Conservation (phyloP, 2,113 vertebrate genomes). For the Tyrannus savana region DNA sequence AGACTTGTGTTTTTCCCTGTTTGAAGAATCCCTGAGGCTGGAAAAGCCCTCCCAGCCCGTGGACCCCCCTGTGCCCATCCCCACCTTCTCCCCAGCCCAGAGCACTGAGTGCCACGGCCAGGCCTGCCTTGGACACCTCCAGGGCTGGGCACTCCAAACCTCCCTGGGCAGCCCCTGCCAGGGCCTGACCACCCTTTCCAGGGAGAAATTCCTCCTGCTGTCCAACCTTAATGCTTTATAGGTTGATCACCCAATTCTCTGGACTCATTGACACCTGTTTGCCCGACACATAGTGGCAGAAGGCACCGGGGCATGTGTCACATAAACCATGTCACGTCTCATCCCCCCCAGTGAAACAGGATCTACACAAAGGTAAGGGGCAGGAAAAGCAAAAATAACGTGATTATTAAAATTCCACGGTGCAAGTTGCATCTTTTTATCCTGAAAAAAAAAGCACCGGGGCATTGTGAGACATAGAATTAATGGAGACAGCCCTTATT, state of each 20-base stretch:
- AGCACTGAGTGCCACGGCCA: background rate
- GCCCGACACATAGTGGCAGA: background rate
- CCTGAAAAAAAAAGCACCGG: background rate
- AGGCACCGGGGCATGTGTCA: background rate
- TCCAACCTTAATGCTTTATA: background rate
- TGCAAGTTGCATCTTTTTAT: background rate
- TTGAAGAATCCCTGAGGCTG: background rate
- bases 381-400: background rate
- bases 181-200: background rate
- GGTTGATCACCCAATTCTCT: background rate
- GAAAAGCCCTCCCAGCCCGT: background rate
- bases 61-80: background rate
- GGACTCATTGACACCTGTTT: background rate
- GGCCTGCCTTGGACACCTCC: background rate
- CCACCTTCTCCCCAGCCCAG: background rate
- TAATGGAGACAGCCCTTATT: background rate
- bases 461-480: background rate
- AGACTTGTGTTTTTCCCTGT: background rate
- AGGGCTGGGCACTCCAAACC: background rate
- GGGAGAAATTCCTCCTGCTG: background rate
- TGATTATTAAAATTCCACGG: background rate
- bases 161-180: background rate
- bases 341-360: fast-evolving
- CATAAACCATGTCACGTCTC: background rate
- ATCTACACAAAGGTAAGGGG: background rate